Evolutionary conservation across 2,888 invertebrate genomes (phyloP), one percentile per base, ranked within the genome.

Genomic region (Pristionchus entomophagus): DNA sequence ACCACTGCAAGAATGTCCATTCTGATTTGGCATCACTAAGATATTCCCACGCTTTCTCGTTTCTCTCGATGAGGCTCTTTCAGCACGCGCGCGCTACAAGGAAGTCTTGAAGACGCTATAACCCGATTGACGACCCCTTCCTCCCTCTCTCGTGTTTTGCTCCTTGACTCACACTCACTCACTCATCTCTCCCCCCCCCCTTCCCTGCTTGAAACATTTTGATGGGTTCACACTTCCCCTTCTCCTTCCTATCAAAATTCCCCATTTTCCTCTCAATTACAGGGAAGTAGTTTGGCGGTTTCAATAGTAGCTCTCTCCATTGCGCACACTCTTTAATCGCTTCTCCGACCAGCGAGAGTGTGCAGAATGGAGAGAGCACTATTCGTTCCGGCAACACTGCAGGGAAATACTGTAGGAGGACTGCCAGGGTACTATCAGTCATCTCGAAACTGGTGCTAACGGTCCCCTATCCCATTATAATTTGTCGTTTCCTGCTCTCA

Each of bases 121-220:
- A 65, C 65, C 65, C 65, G 65, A 65, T 65, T 65, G 65, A 65
- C 65, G 65, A 65, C 32, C 65, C 35, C 17, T 59, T 2, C 29
- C 32, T 59, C 17, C 14, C 26, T n/a, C 56, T 56, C 56, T 26
- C 56, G 26, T 5, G 56, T 56, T 5, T 22, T 51, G 56, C 56
- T 4, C 56, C 8, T 38, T 73, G 45, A 38, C 38, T 45, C 73
- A n/a, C 73, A n/a, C 45, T 73, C 41, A 45, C n/a, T 73, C 73
- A 73, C n/a, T 73, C 38, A 45, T 17, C 78, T 45, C 77, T 38
- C 29, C 53, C 80, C 29, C 8, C 8, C 78, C 22, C 35, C 69
- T 12, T 69, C 5, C 69, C 35, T 69, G 69, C 38, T 69, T 6
- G n/a, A n/a, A n/a, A n/a, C n/a, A n/a, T n/a, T n/a, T n/a, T n/a